These are phyloP conservation scores for Atherinomorus stipes DNA, from an alignment of 2,113 vertebrate genomes.

Conservation along the genomic window DNA sequence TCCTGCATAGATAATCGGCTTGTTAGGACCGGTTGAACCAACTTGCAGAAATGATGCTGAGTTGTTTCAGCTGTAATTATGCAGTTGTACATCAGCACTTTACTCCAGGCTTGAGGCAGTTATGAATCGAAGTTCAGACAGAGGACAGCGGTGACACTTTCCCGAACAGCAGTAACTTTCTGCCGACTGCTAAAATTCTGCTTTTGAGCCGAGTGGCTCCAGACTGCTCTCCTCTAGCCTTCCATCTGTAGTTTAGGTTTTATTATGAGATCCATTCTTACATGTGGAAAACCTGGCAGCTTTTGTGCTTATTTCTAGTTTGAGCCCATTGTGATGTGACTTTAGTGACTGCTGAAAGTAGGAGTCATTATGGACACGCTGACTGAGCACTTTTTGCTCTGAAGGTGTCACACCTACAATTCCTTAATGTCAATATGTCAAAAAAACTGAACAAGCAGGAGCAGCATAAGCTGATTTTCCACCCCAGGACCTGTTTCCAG, in stretches of 20 bases:
- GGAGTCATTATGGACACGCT: conserved; percentile 28
- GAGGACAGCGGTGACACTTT: conserved; percentile 42
- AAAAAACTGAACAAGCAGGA: too few species aligned
- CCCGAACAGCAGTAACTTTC: conserved; percentile 4
- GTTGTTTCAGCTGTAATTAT: not conserved
- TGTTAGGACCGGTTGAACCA: not conserved
- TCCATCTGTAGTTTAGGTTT: conserved; percentile 10
- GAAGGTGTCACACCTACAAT: too few species aligned
- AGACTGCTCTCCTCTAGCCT: conserved; percentile 17
- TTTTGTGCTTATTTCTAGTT: conserved; percentile 7
- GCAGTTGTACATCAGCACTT: not conserved
- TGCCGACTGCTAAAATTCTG: not conserved
- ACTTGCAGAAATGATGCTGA: not conserved
- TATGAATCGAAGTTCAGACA: conserved; percentile 33
- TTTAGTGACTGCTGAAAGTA: too few species aligned
- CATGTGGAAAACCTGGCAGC: not conserved
- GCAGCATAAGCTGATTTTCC: too few species aligned
- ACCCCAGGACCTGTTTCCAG: too few species aligned
- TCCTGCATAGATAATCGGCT: not conserved
- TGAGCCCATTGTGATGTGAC: conserved; percentile 36
- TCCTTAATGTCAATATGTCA: too few species aligned
- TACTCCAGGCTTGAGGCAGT: not conserved
- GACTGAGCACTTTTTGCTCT: conserved; percentile 10
- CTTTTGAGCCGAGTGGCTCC: conserved; percentile 23
- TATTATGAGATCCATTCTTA: not conserved